Evolutionary conservation across 2,888 invertebrate species (phyloP), one percentile per base, ranked within the genome.

Genomic region (Pteria penguin): DNA sequence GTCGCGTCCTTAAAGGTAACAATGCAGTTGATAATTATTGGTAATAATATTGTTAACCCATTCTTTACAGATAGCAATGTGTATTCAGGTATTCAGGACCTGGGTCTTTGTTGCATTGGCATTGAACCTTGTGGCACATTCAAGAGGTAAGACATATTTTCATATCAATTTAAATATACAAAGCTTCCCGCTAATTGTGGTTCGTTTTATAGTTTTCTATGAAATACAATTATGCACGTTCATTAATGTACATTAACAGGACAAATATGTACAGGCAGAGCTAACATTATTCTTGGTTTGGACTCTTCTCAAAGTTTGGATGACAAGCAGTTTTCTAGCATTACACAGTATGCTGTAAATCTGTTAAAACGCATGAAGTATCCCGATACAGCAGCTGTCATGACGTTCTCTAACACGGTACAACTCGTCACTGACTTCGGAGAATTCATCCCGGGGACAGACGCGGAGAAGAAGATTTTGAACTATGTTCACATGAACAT

Each of bases 371-470:
- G 68, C 14, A 57, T 68, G 24, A 68, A 32, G 22, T 24, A 68
- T 24, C 24, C 27, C 31, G 32, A 68, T 24, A 57, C 22, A 31
- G 52, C 52, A 11, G 68, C 68, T 31, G 52, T 52, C 8, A 31
- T 68, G 33, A 32, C 55, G 27, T 68, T 68, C 31, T 45, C 68
- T 8, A 26, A 55, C 14, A 33, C 55, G 14, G 68, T 68, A 5
- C 31, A 68, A 57, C 29, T 68, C 4, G 68, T 68, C 29, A 57
- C 68, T 5, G 57, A 68, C 57, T 68, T 68, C 32, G 68, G 68
- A 18, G 33, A 57, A 14, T 5, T 68, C n/a, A 66, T 29, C 54
- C 52, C 26, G 27, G 27, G n/a, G 26, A 68, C 68, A n/a, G 57
- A 68, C 57, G 55, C 52, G 24, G 57, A 52, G 22, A 31, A 55